Evolutionary conservation across 2,888 invertebrate species (phyloP), one percentile per base, ranked within the genome.

Genomic region (Philereme vetulata): DNA sequence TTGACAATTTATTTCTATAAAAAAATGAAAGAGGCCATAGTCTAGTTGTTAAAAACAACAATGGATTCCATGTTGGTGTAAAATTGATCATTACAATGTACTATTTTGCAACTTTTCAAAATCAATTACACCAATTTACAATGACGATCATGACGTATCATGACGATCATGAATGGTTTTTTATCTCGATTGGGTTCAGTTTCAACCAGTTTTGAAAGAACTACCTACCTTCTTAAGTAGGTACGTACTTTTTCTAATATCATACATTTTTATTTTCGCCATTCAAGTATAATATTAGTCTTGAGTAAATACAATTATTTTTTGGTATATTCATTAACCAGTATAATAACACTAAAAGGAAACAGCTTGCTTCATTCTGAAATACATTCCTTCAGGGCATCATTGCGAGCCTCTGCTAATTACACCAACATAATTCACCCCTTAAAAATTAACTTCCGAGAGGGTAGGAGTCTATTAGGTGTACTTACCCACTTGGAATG

Each of bases 341-440:
- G 45, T 48, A 62, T 56, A 77, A 79, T 81, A 82, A 78, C 79
- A 80, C 71, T 79, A 75, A 81, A 80, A 80, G 69, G 70, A 73
- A 77, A 68, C 72, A 71, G 71, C 69, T 70, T 70, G 71, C 68
- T 74, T 74, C 71, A 72, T 64, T 65, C 68, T 70, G 68, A 74
- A 80, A 75, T 75, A 76, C 72, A 74, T 72, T 71, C 64, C 74
- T 76, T 65, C 51, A 70, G 70, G 66, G 73, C 69, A 67, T 76
- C 68, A 65, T 70, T 62, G 67, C 63, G 65, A 47, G 68, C 65
- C 64, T 67, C 52, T 57, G 67, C 74, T 81, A 79, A 81, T 79
- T 78, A 76, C 71, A 54, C 68, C 60, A 61, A 64, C 68, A 68
- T 72, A 76, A 68, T 72, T 71, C 65, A 66, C 64, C 68, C 60